Percentiles rank a stretch among this genome's conserved stretches.
These are phyloP conservation scores for Atrina japonica DNA, from an alignment of 2,888 invertebrate genomes.

Conservation along the genomic window DNA sequence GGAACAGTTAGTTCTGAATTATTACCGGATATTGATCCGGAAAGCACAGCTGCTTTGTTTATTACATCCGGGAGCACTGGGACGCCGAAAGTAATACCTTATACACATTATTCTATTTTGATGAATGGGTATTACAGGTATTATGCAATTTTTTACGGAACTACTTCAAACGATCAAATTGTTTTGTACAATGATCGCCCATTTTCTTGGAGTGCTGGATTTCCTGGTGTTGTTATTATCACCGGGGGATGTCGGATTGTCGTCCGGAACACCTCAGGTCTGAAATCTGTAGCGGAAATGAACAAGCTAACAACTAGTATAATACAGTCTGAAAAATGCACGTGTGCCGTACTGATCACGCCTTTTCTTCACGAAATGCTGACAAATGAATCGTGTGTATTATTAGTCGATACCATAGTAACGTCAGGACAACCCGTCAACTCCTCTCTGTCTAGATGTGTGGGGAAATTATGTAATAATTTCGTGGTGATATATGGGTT, in stretches of 20 bases:
- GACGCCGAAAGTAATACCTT: slow-evolving; percentile 10
- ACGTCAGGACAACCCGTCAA: slow-evolving; percentile 12
- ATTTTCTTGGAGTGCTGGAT: slow-evolving; percentile 25
- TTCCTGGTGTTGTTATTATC: not conserved
- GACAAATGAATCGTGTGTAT: not conserved
- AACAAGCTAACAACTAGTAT: not conserved
- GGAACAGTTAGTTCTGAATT: too few relatives aligned
- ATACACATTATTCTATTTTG: not conserved
- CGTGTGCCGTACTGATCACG: not conserved
- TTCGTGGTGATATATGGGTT: slow-evolving; percentile 11
- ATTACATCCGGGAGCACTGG: slow-evolving; percentile 24
- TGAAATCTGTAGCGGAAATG: too few relatives aligned
- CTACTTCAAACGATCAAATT: not conserved
- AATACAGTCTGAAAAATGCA: slow-evolving; percentile 2
- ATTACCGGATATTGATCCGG: not conserved
- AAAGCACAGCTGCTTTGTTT: slow-evolving; percentile 11
- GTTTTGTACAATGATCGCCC: slow-evolving; percentile 21
- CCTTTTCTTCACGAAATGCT: slow-evolving; percentile 19
- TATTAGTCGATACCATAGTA: not conserved
- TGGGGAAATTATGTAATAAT: not conserved
- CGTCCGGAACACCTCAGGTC: not conserved
- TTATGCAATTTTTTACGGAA: not conserved
- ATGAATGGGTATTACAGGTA: too few relatives aligned
- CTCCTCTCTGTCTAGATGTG: not conserved
- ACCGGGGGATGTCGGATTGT: not conserved